These are phyloP conservation scores for Ceratina japonica DNA, from an alignment of 1,140 invertebrate species.

Conservation along the genomic window DNA sequence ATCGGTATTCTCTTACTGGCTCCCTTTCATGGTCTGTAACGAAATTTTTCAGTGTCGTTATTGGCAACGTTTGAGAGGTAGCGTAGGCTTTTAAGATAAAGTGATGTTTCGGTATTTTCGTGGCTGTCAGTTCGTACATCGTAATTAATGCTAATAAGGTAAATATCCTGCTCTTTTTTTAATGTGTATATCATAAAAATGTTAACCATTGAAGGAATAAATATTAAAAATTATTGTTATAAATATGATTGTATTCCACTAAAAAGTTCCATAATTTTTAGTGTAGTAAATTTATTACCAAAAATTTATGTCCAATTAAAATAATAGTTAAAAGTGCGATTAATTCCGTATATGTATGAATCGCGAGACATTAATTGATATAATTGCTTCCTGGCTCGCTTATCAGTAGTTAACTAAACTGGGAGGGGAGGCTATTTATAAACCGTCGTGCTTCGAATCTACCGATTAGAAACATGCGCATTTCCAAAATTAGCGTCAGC, in stretches of 20 bases:
- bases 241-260: too few species aligned
- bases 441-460: conserved; percentile 40
- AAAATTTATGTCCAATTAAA: too few species aligned
- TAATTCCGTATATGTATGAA: too few species aligned
- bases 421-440: conserved; percentile 48
- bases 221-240: too few species aligned
- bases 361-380: background rate
- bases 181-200: too few species aligned
- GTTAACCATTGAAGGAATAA: too few species aligned
- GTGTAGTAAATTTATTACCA: too few species aligned
- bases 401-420: background rate
- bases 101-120: conserved; percentile 60
- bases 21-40: conserved; percentile 67
- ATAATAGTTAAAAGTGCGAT: too few species aligned
- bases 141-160: background rate
- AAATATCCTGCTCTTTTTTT: background rate
- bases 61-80: conserved; percentile 57
- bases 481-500: conserved; percentile 68
- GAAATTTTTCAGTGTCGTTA: conserved; percentile 70
- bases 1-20: conserved; percentile 41
- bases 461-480: conserved; percentile 56
- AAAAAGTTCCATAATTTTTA: too few species aligned
- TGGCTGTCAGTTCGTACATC: conserved; percentile 30
- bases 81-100: conserved; percentile 63
- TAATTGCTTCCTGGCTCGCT: background rate